phyloP scores from a whole-genome alignment of 2,888 invertebrate species.

The Myathropa florea region DNA sequence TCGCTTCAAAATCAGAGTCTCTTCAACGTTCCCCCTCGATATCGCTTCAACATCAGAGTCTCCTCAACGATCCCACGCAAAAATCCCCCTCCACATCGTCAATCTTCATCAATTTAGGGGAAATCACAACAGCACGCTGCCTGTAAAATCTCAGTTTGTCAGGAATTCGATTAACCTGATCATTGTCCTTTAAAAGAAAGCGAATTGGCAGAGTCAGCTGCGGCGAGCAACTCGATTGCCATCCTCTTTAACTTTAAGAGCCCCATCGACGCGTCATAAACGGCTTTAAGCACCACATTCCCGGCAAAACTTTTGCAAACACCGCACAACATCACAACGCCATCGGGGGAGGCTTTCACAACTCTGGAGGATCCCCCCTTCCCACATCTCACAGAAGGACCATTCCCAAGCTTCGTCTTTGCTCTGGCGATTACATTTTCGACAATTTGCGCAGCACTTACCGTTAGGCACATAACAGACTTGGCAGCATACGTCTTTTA shows the following conservation, averaged over 20 bases:
- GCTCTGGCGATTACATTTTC: constrained; percentile 29
- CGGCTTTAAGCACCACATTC: neutral
- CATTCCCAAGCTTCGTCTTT: constrained; percentile 21
- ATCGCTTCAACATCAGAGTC: no score
- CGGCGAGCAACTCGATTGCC: neutral
- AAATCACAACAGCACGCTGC: no score
- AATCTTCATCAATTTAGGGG: no score
- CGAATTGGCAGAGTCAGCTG: no score
- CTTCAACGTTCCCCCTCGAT: no score
- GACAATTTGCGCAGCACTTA: constrained; percentile 39
- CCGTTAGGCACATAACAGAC: constrained; percentile 6
- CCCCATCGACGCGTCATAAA: neutral
- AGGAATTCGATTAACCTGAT: no score
- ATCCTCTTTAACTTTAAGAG: neutral
- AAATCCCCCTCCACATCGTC: no score
- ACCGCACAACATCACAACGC: neutral
- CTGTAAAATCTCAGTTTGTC: no score
- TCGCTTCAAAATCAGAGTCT: no score
- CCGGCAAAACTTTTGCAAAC: neutral
- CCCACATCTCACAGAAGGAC: neutral
- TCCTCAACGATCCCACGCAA: no score
- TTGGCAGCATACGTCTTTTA: constrained; percentile 41
- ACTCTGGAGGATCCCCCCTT: neutral
- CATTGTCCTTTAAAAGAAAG: no score
- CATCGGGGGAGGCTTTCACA: neutral